These are phyloP conservation scores for Drosophila neocordata DNA, from an alignment of 1,140 invertebrate species.

Conservation along the genomic window DNA sequence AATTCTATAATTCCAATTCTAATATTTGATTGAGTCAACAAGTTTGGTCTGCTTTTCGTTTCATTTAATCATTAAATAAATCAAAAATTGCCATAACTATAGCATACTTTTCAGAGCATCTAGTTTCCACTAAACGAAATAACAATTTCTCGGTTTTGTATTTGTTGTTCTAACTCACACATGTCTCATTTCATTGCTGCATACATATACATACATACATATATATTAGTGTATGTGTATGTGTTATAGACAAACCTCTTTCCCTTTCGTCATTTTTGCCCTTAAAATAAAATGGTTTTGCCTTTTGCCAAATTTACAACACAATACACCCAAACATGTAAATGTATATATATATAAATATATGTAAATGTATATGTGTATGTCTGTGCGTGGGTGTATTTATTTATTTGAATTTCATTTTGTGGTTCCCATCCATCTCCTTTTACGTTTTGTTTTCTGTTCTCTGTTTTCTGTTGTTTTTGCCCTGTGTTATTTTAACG, in stretches of 20 bases:
- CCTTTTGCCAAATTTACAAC: slow-evolving; percentile 54
- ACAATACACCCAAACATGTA: background rate
- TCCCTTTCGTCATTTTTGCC: background rate
- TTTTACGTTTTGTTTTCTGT: background rate
- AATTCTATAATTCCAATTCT: too few species aligned
- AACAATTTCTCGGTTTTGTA: background rate
- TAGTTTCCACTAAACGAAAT: slow-evolving; percentile 2
- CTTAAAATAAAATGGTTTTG: slow-evolving; percentile 67
- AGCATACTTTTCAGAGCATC: background rate
- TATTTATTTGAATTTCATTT: slow-evolving; percentile 79
- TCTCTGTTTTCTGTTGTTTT: background rate
- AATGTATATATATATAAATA: slow-evolving; percentile 10
- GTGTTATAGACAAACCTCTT: slow-evolving; percentile 16
- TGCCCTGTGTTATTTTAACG: slow-evolving; percentile 53
- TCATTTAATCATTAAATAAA: too few species aligned
- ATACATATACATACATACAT: background rate
- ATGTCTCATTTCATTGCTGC: slow-evolving; percentile 70
- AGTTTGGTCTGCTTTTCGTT: too few species aligned
- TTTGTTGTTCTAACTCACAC: slow-evolving; percentile 27
- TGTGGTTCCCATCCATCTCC: slow-evolving; percentile 49
- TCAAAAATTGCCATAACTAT: background rate
- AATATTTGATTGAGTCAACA: too few species aligned
- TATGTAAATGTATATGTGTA: slow-evolving; percentile 28
- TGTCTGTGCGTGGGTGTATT: slow-evolving; percentile 59
- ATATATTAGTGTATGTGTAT: slow-evolving; percentile 11